These are phyloP conservation scores for Lutjanus erythropterus DNA, from an alignment of 2,113 vertebrate species.

Conservation along the genomic window DNA sequence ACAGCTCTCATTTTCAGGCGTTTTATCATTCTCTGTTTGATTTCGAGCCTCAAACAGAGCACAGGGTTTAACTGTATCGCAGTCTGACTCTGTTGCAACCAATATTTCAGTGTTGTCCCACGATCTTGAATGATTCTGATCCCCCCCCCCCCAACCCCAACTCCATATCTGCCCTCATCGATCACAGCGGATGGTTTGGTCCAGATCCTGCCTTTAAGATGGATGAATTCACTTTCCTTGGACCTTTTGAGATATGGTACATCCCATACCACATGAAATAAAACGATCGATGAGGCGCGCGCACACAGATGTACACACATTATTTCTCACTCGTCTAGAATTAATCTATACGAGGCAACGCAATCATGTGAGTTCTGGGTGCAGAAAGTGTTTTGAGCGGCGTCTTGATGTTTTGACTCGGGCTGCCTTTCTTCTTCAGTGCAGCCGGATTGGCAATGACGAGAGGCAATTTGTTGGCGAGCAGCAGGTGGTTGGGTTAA, in stretches of 20 bases:
- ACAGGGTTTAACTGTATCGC: slow-evolving; percentile 11
- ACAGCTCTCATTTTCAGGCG: background rate
- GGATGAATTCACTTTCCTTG: slow-evolving; percentile 54
- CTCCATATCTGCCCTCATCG: slow-evolving; percentile 53
- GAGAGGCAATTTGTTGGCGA: slow-evolving; percentile 66
- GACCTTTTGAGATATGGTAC: slow-evolving; percentile 48
- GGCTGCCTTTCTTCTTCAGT: slow-evolving; percentile 41
- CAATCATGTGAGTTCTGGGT: slow-evolving; percentile 1
- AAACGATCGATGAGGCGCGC: slow-evolving; percentile 14
- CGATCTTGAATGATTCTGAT: slow-evolving; percentile 21
- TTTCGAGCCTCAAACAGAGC: background rate
- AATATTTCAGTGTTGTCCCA: background rate
- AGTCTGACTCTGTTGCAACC: background rate
- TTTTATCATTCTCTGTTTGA: background rate
- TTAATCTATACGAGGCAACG: slow-evolving; percentile 14
- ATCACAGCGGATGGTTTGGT: slow-evolving; percentile 53
- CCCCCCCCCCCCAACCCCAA: background rate
- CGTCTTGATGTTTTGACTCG: slow-evolving; percentile 43
- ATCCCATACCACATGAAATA: slow-evolving; percentile 31
- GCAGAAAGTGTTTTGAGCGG: background rate
- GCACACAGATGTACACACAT: background rate
- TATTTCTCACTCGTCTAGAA: slow-evolving; percentile 7
- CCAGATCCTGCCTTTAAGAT: slow-evolving; percentile 63
- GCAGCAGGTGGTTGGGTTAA: slow-evolving; percentile 79
- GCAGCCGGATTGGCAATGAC: slow-evolving; percentile 43